Percentiles rank a stretch among this genome's conserved stretches.
phyloP scores from a whole-genome alignment of 2,113 vertebrate species.

The Petromus typicus region DNA sequence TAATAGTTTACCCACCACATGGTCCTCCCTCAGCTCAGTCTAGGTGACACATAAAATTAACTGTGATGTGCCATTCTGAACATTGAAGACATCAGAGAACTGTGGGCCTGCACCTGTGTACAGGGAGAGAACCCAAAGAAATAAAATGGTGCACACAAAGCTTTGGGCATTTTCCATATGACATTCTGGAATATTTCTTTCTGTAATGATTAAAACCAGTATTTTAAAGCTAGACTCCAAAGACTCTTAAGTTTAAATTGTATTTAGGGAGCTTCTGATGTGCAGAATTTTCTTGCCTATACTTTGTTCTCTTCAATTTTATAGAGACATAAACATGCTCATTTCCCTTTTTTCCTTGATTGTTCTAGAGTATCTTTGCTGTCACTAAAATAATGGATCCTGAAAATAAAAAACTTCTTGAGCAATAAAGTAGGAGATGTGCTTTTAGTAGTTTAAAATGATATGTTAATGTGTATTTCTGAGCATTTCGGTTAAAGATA shows the following conservation, averaged over 20 bases:
- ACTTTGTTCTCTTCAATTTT: not conserved
- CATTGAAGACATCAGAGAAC: not conserved
- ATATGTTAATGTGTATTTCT: conserved; percentile 31
- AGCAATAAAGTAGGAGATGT: conserved; percentile 24
- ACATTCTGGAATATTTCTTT: conserved; percentile 35
- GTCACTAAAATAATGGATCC: not conserved
- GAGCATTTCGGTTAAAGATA: not conserved
- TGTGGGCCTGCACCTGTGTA: not conserved
- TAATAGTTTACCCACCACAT: not conserved
- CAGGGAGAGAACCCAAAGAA: not conserved
- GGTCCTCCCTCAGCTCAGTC: not conserved
- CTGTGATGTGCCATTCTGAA: not conserved
- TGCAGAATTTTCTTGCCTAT: not conserved
- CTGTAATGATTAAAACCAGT: not conserved
- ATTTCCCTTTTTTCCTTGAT: not conserved
- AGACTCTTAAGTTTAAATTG: not conserved
- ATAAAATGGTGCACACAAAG: not conserved
- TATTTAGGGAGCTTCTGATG: not conserved
- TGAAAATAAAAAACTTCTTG: conserved; percentile 11
- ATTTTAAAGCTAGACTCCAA: not conserved
- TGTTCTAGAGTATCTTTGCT: not conserved
- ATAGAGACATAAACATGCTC: no score
- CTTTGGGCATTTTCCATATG: not conserved
- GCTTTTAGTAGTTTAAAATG: conserved; percentile 19
- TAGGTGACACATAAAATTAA: not conserved